Evolutionary conservation across 2,113 vertebrate species (phyloP), one percentile per base, ranked within the genome.

Genomic region (Oriolus oriolus): DNA sequence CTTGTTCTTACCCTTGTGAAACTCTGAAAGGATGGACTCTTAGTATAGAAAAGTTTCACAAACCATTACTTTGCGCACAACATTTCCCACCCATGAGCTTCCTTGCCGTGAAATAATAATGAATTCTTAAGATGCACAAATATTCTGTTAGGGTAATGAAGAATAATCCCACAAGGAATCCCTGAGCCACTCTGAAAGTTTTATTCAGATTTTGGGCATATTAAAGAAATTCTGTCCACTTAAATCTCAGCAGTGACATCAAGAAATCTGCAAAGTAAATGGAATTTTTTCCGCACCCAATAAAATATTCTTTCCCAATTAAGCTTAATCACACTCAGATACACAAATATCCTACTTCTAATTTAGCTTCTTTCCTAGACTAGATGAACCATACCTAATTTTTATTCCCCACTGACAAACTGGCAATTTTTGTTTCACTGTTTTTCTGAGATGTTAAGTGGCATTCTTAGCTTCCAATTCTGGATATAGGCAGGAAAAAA

Each of bases 191-290:
- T 89, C 39, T 35, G 78, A 91, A 96, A 89, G 15, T 41, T 89
- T 27, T 94, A 49, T 74, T 87, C 20, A 69, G 35, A 42, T 88
- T 92, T 95, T 41, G 23, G 52, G 83, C 16, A 27, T 81, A 53
- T 50, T 91, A 79, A 94, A 77, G 24, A 95, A 90, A 90, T 80
- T 57, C 41, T 87, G 44, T 80, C 73, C 59, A 39, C 9, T 86
- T 85, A 77, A 65, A 85, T 76, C 37, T 92, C 65, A 82, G 52
- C 6, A 39, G 31, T 57, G 70, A 41, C 47, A 49, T 49, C 18
- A 93, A 88, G 81, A 90, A 89, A 89, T 53, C 24, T 47, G 80
- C 68, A 93, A 93, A 91, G 41, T 61, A 71, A 80, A 87, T 56
- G 45, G 33, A 71, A 45, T 83, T 57, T 90, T 75, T 17, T 5